Conservation (phyloP, 2,888 invertebrate species). For the Stenichneumon culpator region DNA sequence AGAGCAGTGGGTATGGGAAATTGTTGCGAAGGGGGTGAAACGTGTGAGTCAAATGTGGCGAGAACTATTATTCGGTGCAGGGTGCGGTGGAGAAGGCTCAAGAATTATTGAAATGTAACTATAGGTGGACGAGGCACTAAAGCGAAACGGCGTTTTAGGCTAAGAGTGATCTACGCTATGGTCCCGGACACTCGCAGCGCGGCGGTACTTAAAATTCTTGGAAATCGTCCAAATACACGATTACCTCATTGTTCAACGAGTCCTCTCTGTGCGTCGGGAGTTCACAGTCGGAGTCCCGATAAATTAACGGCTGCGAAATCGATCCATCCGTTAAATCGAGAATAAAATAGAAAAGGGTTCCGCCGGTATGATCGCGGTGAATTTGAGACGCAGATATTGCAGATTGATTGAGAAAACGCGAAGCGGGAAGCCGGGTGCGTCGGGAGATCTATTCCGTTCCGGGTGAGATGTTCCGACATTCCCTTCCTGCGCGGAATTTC, state of each 20-base stretch:
- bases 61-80: not conserved
- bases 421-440: not conserved
- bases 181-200: constrained; percentile 44
- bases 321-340: constrained; percentile 15
- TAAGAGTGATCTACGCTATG: constrained; percentile 50
- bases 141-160: constrained; percentile 3
- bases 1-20: constrained; percentile 36
- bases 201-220: constrained; percentile 66
- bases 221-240: constrained; percentile 62
- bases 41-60: constrained; percentile 2
- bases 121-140: not conserved
- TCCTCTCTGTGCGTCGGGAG: not conserved
- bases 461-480: not conserved
- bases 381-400: not conserved
- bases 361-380: not conserved
- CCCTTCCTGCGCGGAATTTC: constrained; percentile 27
- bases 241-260: constrained; percentile 64
- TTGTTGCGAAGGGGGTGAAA: constrained; percentile 7
- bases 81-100: not conserved
- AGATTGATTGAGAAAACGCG: not conserved
- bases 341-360: not conserved
- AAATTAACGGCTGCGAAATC: constrained; percentile 37
- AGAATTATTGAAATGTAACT: constrained; percentile 25
- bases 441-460: not conserved
- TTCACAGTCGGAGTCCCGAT: constrained; percentile 16